Evolutionary conservation across 2,888 invertebrate species (phyloP).

Genomic region (Lamellibrachia columna): DNA sequence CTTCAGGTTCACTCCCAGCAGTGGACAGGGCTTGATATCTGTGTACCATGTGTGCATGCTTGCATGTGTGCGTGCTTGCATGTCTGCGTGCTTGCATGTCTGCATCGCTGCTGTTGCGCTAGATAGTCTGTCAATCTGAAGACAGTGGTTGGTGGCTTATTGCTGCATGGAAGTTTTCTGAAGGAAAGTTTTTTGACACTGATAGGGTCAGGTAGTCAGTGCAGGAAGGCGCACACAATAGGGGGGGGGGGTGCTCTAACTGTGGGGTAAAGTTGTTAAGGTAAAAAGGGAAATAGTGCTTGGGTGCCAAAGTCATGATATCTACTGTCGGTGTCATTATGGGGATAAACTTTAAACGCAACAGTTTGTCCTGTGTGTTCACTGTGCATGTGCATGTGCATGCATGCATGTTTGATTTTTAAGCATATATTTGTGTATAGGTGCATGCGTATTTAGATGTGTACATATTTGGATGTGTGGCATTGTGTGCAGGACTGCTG

Average conservation of each 20-base stretch:
- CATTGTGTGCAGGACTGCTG: background rate
- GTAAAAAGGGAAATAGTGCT: background rate
- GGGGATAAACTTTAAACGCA: background rate
- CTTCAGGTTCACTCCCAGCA: background rate
- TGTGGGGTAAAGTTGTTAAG: background rate
- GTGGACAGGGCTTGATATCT: background rate
- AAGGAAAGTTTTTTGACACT: background rate
- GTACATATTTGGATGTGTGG: background rate
- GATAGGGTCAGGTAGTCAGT: background rate
- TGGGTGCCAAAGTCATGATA: background rate
- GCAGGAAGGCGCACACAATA: background rate
- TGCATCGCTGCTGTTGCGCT: background rate
- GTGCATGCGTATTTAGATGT: background rate
- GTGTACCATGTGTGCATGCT: background rate
- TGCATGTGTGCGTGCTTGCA: background rate
- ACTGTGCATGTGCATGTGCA: conserved; percentile 5
- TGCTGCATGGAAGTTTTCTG: background rate
- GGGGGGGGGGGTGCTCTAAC: background rate
- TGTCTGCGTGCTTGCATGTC: background rate
- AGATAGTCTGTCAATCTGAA: background rate
- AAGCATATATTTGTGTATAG: conserved; percentile 17
- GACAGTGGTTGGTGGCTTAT: background rate
- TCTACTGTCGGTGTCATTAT: background rate
- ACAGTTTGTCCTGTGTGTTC: background rate
- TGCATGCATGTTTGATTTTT: conserved; percentile 2